These are phyloP conservation scores for Onchidella celtica DNA, from an alignment of 2,888 invertebrate genomes.

Conservation along the genomic window DNA sequence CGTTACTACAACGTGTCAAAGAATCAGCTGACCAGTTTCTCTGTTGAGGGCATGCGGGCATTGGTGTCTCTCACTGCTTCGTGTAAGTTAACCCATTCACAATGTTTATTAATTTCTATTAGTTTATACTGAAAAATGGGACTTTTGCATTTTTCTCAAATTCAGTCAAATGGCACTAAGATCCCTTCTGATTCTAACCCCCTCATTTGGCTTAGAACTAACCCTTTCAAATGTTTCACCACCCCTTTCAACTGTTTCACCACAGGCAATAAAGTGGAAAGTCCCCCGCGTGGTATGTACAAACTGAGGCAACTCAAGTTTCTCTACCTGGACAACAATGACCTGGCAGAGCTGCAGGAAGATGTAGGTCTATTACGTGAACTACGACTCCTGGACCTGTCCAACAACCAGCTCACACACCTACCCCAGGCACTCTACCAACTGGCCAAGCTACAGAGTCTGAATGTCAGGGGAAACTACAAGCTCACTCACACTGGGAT, in stretches of 20 bases:
- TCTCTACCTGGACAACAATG: slow-evolving; percentile 70
- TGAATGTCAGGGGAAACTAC: slow-evolving; percentile 75
- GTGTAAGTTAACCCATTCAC: slow-evolving; percentile 37
- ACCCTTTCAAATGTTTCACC: not conserved
- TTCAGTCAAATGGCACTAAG: too few relatives aligned
- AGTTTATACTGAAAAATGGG: too few relatives aligned
- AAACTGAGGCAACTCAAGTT: slow-evolving; percentile 62
- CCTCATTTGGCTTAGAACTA: too few relatives aligned
- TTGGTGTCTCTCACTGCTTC: slow-evolving; percentile 66
- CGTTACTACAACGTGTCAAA: slow-evolving; percentile 72
- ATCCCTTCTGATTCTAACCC: too few relatives aligned
- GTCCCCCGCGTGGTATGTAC: slow-evolving; percentile 74
- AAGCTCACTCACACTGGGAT: not conserved
- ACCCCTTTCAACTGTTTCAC: slow-evolving; percentile 46
- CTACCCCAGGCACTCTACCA: slow-evolving; percentile 69
- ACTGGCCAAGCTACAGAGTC: slow-evolving; percentile 71
- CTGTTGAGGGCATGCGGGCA: slow-evolving; percentile 68
- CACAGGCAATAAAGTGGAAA: slow-evolving; percentile 71
- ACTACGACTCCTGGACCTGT: slow-evolving; percentile 73
- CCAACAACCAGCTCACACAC: slow-evolving; percentile 70
- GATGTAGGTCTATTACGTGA: slow-evolving; percentile 72
- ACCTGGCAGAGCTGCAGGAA: slow-evolving; percentile 70
- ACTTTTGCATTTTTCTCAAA: not conserved
- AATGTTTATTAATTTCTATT: too few relatives aligned
- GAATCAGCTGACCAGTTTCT: slow-evolving; percentile 72